phyloP scores from a whole-genome alignment of 2,113 vertebrate species.

The Syngnathus floridae region DNA sequence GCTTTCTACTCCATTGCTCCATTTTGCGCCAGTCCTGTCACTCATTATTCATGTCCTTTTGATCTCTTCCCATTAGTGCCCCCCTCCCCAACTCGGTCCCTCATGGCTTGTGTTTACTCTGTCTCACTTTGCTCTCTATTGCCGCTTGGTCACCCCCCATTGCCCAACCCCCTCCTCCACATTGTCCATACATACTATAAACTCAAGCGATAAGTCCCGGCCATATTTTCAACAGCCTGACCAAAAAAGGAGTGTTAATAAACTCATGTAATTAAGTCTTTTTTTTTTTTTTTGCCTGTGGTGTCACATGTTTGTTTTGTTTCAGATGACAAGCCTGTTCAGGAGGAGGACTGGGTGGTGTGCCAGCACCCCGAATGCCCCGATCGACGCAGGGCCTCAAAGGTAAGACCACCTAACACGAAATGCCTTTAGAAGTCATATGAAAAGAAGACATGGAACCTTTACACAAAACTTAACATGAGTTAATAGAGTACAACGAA shows the following conservation, averaged over 20 bases:
- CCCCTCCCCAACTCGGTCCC: constrained; percentile 18
- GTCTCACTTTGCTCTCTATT: constrained; percentile 5
- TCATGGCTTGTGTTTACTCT: constrained; percentile 43
- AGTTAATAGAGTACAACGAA: not conserved
- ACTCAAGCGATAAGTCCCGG: constrained; percentile 21
- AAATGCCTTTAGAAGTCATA: not conserved
- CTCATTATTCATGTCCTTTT: constrained; percentile 38
- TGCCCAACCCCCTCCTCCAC: not conserved
- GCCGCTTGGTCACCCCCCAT: constrained; percentile 12
- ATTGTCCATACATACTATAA: constrained; percentile 16
- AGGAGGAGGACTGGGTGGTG: constrained; percentile 74
- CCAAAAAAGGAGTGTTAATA: constrained; percentile 32
- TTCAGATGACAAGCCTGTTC: constrained; percentile 75
- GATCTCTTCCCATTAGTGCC: constrained; percentile 42
- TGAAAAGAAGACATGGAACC: not conserved
- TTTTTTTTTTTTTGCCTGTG: no score
- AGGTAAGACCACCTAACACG: constrained; percentile 69
- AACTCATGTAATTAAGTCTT: not conserved
- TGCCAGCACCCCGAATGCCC: constrained; percentile 82
- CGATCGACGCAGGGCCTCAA: constrained; percentile 73
- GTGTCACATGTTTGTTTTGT: constrained; percentile 33
- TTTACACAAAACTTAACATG: not conserved
- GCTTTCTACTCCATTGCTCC: constrained; percentile 43
- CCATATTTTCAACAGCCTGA: constrained; percentile 30
- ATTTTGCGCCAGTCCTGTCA: constrained; percentile 41